Evolutionary conservation across 2,113 vertebrate genomes (phyloP), one percentile per base, ranked within the genome.

Genomic region (Nesospiza acunhae): DNA sequence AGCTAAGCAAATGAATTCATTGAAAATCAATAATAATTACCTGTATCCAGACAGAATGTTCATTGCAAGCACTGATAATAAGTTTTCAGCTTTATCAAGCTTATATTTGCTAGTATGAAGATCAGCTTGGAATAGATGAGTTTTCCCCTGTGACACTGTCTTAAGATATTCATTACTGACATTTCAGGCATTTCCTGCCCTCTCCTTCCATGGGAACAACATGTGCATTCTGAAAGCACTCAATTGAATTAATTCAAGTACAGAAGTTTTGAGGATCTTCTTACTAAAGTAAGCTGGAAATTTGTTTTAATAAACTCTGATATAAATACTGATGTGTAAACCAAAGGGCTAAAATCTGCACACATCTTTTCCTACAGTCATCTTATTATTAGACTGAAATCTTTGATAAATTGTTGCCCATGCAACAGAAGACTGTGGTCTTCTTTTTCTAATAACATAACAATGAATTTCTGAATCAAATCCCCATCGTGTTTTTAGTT

Each of bases 101-200:
- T 84, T 89, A 3, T 28, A 49, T 62, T 77, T 78, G 15, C 56
- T 49, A 50, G 14, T 33, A 35, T 62, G n/a, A 46, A 63, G 13
- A 67, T 46, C 47, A 91, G 35, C 42, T 80, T 59, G 59, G 27
- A 69, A 76, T 8, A 93, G 59, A 83, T 15, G 21, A 55, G 17
- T 58, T 80, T 83, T 90, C 46, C 87, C 58, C 41, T 24, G 30
- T 77, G 70, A 85, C 35, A 78, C 11, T 39, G 39, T 23, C 63
- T 53, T 60, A 91, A 93, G 58, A 87, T 22, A 84, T 3, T 72
- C 11, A 58, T 64, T 73, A 82, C 78, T 76, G 59, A 90, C 26
- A 83, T 49, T 77, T 72, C 69, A 92, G 52, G 84, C 73, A 91
- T 92, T 95, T 83, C 84, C 87, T 94, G 78, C 52, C 77, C 62